These are phyloP conservation scores for Sarotherodon lohbergeri DNA, from an alignment of 2,113 vertebrate species.

Conservation along the genomic window DNA sequence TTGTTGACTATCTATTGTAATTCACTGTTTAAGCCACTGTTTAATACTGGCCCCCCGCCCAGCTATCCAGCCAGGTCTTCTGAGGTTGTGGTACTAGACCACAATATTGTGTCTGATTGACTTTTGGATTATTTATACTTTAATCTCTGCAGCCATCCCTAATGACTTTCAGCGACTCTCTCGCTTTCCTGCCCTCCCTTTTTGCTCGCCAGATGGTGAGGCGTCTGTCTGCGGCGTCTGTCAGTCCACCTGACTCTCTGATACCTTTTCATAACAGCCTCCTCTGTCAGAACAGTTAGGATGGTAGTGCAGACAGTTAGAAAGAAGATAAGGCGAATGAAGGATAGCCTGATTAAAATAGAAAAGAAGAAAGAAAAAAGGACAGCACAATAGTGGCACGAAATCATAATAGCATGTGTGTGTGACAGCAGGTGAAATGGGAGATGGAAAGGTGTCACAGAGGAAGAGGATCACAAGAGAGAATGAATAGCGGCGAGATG, in stretches of 20 bases:
- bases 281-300: not conserved
- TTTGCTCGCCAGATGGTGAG: not conserved
- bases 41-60: slow-evolving; percentile 5
- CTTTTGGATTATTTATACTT: slow-evolving; percentile 32
- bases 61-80: not conserved
- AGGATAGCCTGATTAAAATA: slow-evolving; percentile 23
- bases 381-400: not conserved
- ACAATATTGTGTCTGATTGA: slow-evolving; percentile 20
- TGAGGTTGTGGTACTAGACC: slow-evolving; percentile 1
- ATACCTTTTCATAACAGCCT: slow-evolving; percentile 37
- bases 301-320: not conserved
- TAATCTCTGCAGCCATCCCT: slow-evolving; percentile 18
- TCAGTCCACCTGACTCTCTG: not conserved
- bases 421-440: slow-evolving; percentile 29
- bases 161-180: not conserved
- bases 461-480: not conserved
- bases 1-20: slow-evolving; percentile 25
- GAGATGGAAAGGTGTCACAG: not conserved
- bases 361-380: not conserved
- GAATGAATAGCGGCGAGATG: not conserved
- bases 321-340: slow-evolving; percentile 11
- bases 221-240: not conserved
- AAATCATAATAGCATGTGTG: not conserved
- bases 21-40: slow-evolving; percentile 19
- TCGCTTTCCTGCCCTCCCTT: not conserved